Conservation (phyloP, 1,140 invertebrate genomes). For the Asobara japonica region DNA sequence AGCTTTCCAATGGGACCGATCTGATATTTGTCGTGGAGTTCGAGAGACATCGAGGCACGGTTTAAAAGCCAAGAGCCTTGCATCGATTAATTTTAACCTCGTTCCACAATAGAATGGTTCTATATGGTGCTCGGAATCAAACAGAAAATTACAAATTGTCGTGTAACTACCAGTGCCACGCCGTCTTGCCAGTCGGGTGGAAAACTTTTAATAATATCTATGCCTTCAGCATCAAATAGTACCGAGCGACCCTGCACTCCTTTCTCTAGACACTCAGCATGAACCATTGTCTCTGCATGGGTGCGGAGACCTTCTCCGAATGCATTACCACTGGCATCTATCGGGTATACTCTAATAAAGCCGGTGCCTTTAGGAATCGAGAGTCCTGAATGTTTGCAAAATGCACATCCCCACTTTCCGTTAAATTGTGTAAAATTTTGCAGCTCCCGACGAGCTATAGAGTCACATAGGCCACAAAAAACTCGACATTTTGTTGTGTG, state of each 20-base stretch:
- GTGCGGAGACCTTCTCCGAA: neutral
- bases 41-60: slow-evolving; percentile 22
- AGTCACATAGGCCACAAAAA: slow-evolving; percentile 24
- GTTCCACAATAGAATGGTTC: slow-evolving; percentile 27
- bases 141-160: slow-evolving; percentile 36
- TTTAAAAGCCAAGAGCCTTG: slow-evolving; percentile 16
- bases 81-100: slow-evolving; percentile 6
- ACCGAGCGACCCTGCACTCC: neutral
- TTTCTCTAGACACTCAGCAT: neutral
- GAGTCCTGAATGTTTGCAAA: neutral
- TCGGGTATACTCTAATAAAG: neutral
- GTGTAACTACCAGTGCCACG: neutral
- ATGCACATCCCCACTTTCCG: neutral
- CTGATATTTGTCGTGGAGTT: neutral
- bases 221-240: neutral
- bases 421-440: neutral
- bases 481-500: slow-evolving; percentile 2
- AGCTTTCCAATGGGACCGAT: slow-evolving; percentile 37
- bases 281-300: neutral
- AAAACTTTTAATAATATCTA: neutral
- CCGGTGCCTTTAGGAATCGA: neutral
- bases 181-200: neutral
- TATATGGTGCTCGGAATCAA: slow-evolving; percentile 32
- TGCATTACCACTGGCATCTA: neutral
- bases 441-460: neutral